Evolutionary conservation across 1,140 invertebrate species (phyloP).

Genomic region (Drosophila punjabiensis): DNA sequence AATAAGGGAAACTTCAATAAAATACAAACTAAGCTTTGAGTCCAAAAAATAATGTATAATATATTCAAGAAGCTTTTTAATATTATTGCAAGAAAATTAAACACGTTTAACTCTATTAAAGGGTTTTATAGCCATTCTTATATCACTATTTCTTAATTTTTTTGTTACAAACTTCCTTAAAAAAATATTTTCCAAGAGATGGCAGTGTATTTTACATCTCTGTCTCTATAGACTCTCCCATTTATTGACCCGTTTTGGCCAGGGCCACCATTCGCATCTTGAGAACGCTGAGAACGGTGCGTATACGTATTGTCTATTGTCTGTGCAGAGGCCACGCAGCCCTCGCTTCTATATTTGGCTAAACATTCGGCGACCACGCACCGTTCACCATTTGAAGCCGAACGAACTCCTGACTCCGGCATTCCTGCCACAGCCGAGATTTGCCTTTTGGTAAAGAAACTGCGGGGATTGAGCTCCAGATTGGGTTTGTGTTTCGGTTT

Average conservation of each 20-base stretch:
- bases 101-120: not conserved
- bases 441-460: constrained; percentile 57
- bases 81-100: not conserved
- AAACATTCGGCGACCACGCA: constrained; percentile 61
- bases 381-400: constrained; percentile 54
- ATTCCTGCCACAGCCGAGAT: constrained; percentile 65
- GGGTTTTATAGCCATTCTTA: rapidly evolving
- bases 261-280: constrained; percentile 5
- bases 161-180: not conserved
- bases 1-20: not conserved
- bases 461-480: constrained; percentile 11
- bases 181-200: not conserved
- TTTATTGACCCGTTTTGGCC: constrained; percentile 58
- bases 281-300: constrained; percentile 63
- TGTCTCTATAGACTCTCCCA: constrained; percentile 32
- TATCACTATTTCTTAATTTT: not conserved
- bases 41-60: not conserved
- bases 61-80: rapidly evolving
- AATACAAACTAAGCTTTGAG: too few species aligned
- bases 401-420: constrained; percentile 19
- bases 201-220: constrained; percentile 27
- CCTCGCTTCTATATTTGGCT: constrained; percentile 57
- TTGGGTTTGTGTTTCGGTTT: constrained; percentile 10
- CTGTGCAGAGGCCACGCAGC: constrained; percentile 53
- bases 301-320: constrained; percentile 76